Conservation (phyloP, 2,888 invertebrate species). For the Aphidoletes aphidimyza region DNA sequence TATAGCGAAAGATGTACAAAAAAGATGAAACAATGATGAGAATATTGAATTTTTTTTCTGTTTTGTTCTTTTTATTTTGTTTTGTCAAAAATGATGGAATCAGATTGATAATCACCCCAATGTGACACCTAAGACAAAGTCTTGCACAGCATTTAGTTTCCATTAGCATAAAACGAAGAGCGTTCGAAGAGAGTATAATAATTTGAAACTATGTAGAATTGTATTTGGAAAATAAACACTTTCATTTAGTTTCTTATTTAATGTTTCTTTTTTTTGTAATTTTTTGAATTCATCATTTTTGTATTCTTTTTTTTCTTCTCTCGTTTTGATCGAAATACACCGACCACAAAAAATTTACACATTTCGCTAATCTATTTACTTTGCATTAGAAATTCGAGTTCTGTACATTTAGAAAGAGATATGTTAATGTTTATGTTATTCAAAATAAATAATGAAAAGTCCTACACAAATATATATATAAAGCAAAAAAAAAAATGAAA, state of each 20-base stretch:
- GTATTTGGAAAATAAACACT: background rate
- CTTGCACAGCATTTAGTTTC: conserved; percentile 51
- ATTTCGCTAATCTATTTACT: background rate
- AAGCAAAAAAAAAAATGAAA: background rate
- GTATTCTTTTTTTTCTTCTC: no score
- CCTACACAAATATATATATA: background rate
- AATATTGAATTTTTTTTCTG: background rate
- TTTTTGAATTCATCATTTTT: no score
- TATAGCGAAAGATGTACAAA: conserved; percentile 17
- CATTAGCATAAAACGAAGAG: background rate
- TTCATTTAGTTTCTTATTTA: no score
- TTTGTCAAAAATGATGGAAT: background rate
- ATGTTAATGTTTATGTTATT: conserved; percentile 49
- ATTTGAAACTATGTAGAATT: no score
- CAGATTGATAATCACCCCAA: background rate
- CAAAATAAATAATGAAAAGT: conserved; percentile 13
- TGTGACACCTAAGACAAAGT: conserved; percentile 37
- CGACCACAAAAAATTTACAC: background rate
- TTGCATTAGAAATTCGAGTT: conserved; percentile 17
- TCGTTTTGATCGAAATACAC: background rate
- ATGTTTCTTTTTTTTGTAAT: no score
- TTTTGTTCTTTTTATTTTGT: background rate
- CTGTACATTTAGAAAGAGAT: conserved; percentile 36
- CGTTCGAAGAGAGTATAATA: no score
- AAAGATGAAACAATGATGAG: background rate